A percentile compares a stretch with the other conserved stretches of the same genome.
Evolutionary conservation across 2,888 invertebrate genomes (phyloP).

Genomic region (Melanchra persicariae): DNA sequence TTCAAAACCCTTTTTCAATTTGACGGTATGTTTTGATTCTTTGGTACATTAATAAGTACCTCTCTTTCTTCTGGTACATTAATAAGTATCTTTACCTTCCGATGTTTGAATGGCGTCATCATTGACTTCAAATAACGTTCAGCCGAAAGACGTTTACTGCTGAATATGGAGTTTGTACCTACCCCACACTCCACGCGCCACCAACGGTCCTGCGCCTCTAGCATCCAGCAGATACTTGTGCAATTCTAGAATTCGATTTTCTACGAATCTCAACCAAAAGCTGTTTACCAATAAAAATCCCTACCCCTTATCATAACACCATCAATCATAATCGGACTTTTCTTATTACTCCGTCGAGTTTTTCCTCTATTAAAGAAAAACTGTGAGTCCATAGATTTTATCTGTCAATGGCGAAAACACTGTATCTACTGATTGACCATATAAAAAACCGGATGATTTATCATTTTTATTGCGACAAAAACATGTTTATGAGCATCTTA

Average conservation of each 20-base stretch:
- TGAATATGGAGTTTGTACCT: not conserved
- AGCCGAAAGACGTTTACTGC: not conserved
- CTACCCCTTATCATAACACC: conserved; percentile 72
- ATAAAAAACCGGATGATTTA: conserved; percentile 90
- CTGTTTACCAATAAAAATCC: conserved; percentile 63
- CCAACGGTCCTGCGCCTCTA: not conserved
- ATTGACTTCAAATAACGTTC: not conserved
- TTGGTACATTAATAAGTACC: too few relatives aligned
- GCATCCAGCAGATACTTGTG: too few relatives aligned
- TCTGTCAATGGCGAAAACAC: conserved; percentile 83
- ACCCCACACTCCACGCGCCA: too few relatives aligned
- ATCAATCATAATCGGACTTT: conserved; percentile 73
- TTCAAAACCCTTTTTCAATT: not conserved
- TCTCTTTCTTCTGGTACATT: too few relatives aligned
- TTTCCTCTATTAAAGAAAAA: conserved; percentile 72
- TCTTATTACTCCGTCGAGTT: conserved; percentile 72
- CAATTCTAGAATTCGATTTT: not conserved
- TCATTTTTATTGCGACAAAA: conserved; percentile 91
- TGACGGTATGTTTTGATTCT: not conserved
- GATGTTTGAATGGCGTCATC: not conserved
- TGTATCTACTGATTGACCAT: conserved; percentile 90
- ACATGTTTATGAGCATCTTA: conserved; percentile 91
- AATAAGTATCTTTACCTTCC: too few relatives aligned
- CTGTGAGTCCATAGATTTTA: conserved; percentile 81
- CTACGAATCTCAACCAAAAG: conserved; percentile 33